Base-by-base conservation (phyloP, 2,888 invertebrate genomes). In the Anorthoa munda region DNA sequence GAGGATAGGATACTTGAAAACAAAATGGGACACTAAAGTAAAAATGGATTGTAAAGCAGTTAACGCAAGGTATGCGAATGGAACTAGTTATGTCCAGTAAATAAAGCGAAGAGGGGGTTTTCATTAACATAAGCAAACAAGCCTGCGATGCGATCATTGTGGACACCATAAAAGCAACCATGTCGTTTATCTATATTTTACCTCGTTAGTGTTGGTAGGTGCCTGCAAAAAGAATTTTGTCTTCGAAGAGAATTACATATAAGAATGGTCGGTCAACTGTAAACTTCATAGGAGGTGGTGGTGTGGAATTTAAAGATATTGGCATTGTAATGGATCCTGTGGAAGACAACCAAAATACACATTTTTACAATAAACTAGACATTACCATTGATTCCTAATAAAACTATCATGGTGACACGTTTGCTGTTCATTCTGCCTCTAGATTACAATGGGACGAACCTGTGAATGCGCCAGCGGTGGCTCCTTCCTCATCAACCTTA, bases 401-500 rank as follows among this genome's bases (percentile, higher is more conserved):
- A 55, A 15, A 51, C 21, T 56, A 50, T 26, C 21, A 17, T 31
- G 9, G 55, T 56, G n/a, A 69, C 46, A 51, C 13, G 7, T 23
- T 53, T 21, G 55, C 21, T 45, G 13, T 48, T 13, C 7, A n/a
- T 4, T 23, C 13, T 56, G n/a, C 23, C 3, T 45, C 26, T 11
- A 31, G 13, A 11, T 71, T 23, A 21, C 18, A 45, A 53, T 23
- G 4, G 5, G 39, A 86, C 79, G 79, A 83, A 93, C 93, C 98
- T 82, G 98, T 98, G 51, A 98, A 98, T 46, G 98, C 98, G 60
- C 98, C 97, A 18, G 98, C 98, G 86, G 98, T 98, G 48, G 98
- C 97, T 2, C 98, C 98, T 90, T 98, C 97, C 91, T 98, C 98
- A 90, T 98, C 97, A 0, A 98, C 98, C 88, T 98, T 98, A 82